Percentiles rank a stretch among this genome's conserved stretches.
Evolutionary conservation across 2,888 invertebrate genomes (phyloP).

Genomic region (Xestoiulus laeticollis): DNA sequence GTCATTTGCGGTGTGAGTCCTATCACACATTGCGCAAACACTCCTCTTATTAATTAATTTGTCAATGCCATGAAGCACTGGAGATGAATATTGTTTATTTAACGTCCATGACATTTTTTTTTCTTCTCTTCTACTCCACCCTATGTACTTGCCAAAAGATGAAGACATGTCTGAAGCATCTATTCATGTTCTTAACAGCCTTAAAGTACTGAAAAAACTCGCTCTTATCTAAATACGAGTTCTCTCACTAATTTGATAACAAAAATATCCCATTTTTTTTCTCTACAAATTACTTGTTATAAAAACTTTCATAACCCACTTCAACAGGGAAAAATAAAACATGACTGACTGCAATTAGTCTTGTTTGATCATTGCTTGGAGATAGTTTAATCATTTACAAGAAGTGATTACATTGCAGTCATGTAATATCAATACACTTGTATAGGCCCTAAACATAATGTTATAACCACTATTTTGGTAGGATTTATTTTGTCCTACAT

Average conservation of each 20-base stretch:
- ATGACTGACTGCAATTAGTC: background rate
- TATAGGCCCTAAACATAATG: too few species aligned
- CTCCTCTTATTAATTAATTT: slow-evolving; percentile 18
- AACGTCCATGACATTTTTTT: background rate
- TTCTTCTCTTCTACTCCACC: background rate
- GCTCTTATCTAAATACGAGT: too few species aligned
- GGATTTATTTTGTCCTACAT: too few species aligned
- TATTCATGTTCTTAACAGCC: background rate
- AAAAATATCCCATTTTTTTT: too few species aligned
- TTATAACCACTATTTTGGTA: too few species aligned
- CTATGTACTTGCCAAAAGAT: background rate
- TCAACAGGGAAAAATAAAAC: too few species aligned
- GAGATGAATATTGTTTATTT: slow-evolving; percentile 18
- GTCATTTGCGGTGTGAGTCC: background rate
- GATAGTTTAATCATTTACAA: background rate
- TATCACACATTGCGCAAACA: slow-evolving; percentile 10
- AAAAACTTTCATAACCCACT: too few species aligned
- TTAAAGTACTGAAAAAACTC: background rate
- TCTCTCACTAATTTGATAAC: too few species aligned
- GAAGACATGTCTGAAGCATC: background rate
- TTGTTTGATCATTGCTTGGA: background rate
- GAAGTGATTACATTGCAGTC: too few species aligned
- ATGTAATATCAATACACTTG: too few species aligned
- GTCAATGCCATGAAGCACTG: background rate
- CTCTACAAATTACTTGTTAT: too few species aligned